Conservation (phyloP, 1,140 invertebrate species). For the Linepithema humile region DNA sequence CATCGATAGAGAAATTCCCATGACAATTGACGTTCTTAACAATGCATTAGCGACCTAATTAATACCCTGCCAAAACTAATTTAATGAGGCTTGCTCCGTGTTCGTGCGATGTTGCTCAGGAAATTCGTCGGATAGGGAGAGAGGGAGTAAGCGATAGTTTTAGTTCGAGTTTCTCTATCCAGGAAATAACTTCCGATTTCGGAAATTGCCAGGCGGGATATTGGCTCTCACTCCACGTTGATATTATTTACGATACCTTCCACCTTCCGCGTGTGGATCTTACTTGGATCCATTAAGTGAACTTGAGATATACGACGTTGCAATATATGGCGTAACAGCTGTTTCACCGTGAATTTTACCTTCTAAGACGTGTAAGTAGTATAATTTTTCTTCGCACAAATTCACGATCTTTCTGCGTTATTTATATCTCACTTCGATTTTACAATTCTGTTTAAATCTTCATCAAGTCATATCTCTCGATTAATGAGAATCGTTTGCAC, state of each 20-base stretch:
- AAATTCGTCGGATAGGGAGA: background rate
- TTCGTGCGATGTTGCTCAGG: background rate
- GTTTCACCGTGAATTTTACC: background rate
- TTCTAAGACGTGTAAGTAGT: background rate
- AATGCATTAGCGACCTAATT: slow-evolving; percentile 45
- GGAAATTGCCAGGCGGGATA: slow-evolving; percentile 43
- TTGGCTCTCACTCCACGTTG: slow-evolving; percentile 16
- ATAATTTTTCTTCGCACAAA: background rate
- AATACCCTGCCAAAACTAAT: slow-evolving; percentile 33
- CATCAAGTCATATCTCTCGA: background rate
- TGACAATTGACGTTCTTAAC: slow-evolving; percentile 45
- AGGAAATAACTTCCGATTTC: slow-evolving; percentile 45
- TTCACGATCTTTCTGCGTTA: background rate
- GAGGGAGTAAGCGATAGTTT: background rate
- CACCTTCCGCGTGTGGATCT: background rate
- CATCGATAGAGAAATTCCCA: slow-evolving; percentile 15
- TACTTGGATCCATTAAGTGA: slow-evolving; percentile 2
- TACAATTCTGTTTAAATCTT: background rate
- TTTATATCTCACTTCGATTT: background rate
- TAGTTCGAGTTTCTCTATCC: slow-evolving; percentile 7
- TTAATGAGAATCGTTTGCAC: background rate
- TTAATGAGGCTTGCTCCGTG: slow-evolving; percentile 32
- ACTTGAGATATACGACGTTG: background rate
- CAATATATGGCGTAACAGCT: slow-evolving; percentile 23
- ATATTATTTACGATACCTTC: slow-evolving; percentile 47